Evolutionary conservation across 2,888 invertebrate genomes (phyloP).

Genomic region (Idaea dimidiata): DNA sequence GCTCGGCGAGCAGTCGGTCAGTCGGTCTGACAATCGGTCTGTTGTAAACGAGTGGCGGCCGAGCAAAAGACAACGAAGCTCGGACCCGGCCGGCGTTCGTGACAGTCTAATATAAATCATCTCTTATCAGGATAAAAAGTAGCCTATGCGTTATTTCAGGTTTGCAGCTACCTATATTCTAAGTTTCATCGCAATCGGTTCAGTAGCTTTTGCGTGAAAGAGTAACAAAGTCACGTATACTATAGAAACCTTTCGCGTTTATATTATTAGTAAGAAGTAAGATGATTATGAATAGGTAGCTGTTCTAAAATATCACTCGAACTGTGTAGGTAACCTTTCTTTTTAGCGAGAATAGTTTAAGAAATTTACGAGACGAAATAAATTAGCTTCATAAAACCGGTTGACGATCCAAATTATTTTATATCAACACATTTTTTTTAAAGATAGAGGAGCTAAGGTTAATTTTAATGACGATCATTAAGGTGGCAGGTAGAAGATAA

Average conservation of each 20-base stretch:
- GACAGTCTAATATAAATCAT: no score
- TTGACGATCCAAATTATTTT: background rate
- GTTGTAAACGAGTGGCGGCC: no score
- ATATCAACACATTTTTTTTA: background rate
- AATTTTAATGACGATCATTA: background rate
- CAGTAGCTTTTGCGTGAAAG: no score
- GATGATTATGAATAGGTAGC: background rate
- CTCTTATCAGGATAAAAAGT: no score
- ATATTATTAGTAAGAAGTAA: background rate
- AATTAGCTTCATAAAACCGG: background rate
- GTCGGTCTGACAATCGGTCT: no score
- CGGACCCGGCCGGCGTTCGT: no score
- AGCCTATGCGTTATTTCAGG: no score
- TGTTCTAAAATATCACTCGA: background rate
- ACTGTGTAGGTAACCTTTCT: background rate
- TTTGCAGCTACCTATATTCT: no score
- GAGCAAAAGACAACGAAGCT: no score
- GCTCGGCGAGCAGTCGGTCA: no score
- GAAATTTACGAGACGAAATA: background rate
- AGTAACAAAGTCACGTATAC: no score
- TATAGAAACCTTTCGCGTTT: background rate
- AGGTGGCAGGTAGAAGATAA: background rate
- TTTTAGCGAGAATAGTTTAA: background rate
- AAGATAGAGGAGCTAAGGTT: background rate
- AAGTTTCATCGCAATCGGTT: no score